phyloP scores from a whole-genome alignment of 35 echinoderm and acorn worm genomes.

The Eucidaris tribuloides region DNA sequence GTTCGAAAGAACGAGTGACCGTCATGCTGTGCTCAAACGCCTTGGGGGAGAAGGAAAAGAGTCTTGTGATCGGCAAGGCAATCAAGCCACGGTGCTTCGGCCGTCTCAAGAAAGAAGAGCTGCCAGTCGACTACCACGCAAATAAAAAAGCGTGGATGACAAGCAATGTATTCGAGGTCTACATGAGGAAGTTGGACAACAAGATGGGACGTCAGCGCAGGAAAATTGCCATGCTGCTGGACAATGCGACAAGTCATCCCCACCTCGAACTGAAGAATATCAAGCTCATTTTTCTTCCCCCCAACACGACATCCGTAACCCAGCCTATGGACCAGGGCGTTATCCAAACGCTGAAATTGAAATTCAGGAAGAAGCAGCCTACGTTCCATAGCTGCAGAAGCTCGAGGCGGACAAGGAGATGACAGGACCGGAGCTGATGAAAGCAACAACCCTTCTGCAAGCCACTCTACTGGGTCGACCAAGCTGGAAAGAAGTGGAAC shows the following conservation, averaged over 20 bases:
- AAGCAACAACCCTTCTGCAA: not conserved
- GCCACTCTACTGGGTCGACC: not conserved
- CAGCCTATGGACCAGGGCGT: too few relatives aligned
- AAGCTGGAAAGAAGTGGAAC: conserved; percentile 1
- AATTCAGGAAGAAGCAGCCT: conserved; percentile 10
- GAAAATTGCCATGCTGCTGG: conserved; percentile 30
- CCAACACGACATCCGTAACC: not conserved
- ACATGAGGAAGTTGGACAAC: conserved; percentile 13
- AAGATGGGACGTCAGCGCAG: conserved; percentile 15
- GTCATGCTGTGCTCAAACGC: conserved; percentile 20
- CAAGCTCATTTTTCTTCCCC: too few relatives aligned
- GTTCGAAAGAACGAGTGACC: conserved; percentile 7
- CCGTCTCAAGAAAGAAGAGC: too few relatives aligned
- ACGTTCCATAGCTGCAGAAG: not conserved
- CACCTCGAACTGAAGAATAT: not conserved
- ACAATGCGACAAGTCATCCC: not conserved
- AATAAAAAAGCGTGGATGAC: too few relatives aligned
- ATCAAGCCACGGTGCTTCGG: conserved; percentile 5
- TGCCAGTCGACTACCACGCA: too few relatives aligned
- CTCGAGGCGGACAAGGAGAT: conserved; percentile 2
- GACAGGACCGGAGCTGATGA: not conserved
- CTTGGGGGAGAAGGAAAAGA: not conserved
- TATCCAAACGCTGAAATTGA: conserved; percentile 12
- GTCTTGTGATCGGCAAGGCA: conserved; percentile 7
- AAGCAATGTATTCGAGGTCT: not conserved